Evolutionary conservation across 2,113 vertebrate species (phyloP).

Genomic region (Gasterosteus nipponicus): DNA sequence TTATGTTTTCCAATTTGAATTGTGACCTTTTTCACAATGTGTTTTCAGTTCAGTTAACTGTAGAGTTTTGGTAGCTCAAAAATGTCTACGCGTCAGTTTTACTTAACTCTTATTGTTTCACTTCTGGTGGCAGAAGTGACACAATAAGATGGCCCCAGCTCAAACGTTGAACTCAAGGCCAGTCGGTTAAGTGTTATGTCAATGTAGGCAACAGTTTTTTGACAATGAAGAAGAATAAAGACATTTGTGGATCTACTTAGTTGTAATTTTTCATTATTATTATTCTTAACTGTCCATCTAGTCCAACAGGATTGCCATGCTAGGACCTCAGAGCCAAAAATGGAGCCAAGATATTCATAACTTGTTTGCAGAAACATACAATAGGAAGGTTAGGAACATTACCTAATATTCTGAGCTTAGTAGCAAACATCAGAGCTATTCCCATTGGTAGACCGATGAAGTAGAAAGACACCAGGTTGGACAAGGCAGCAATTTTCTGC

Average conservation of each 20-base stretch:
- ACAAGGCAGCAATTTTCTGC: conserved; percentile 88
- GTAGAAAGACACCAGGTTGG: conserved; percentile 85
- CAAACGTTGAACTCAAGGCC: not conserved
- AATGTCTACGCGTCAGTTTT: not conserved
- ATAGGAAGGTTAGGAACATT: conserved; percentile 18
- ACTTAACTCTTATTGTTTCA: not conserved
- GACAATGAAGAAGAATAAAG: not conserved
- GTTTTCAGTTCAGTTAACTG: no score
- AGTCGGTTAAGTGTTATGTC: not conserved
- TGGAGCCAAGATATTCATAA: not conserved
- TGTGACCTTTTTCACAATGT: no score
- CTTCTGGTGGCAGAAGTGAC: not conserved
- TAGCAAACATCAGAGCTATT: conserved; percentile 83
- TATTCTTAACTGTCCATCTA: not conserved
- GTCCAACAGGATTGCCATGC: not conserved
- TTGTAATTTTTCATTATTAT: not conserved
- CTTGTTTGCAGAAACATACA: not conserved
- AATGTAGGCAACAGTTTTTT: not conserved
- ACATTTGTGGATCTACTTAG: not conserved
- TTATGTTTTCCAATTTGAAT: no score
- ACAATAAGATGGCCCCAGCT: not conserved
- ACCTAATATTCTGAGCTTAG: conserved; percentile 85
- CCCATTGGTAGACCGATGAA: conserved; percentile 83
- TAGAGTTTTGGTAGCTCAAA: not conserved
- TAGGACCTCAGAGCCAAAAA: not conserved